Evolutionary conservation across 2,113 vertebrate genomes (phyloP).

Genomic region (Ciconia boyciana): DNA sequence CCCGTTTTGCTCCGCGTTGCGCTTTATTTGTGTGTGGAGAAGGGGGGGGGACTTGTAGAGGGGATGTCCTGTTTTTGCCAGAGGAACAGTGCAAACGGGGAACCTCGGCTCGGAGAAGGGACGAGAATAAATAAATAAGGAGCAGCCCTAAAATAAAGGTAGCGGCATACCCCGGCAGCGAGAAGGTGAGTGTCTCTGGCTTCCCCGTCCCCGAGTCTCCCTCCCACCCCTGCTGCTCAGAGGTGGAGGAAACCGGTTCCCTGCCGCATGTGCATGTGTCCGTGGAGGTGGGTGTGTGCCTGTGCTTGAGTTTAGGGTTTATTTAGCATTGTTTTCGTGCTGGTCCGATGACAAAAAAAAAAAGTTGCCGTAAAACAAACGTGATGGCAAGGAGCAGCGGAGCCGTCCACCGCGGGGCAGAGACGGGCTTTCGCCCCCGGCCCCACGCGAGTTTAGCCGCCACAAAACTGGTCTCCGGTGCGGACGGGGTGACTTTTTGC

Average conservation of each 20-base stretch:
- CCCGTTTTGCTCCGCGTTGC: not conserved
- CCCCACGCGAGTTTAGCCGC: not conserved
- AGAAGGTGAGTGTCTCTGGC: slow-evolving; percentile 46
- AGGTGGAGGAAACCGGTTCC: not conserved
- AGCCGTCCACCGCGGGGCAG: not conserved
- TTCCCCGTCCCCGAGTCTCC: not conserved
- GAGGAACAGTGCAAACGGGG: slow-evolving; percentile 8
- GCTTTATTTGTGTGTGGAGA: slow-evolving; percentile 8
- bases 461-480: not conserved
- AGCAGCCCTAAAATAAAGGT: slow-evolving; percentile 3
- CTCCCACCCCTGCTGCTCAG: not conserved
- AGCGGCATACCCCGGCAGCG: not conserved
- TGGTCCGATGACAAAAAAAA: not conserved
- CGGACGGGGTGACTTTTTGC: not conserved
- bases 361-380: not conserved
- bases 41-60: not conserved
- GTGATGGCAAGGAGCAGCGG: not conserved
- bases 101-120: slow-evolving; percentile 6
- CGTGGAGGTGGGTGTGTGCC: not conserved
- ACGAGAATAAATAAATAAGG: slow-evolving; percentile 33
- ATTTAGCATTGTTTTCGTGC: not conserved
- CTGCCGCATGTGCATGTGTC: not conserved
- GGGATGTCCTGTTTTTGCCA: slow-evolving; percentile 49
- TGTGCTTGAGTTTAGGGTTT: not conserved
- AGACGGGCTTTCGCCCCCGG: not conserved